Conservation (phyloP, 1,140 invertebrate species). For the Arion vulgaris region DNA sequence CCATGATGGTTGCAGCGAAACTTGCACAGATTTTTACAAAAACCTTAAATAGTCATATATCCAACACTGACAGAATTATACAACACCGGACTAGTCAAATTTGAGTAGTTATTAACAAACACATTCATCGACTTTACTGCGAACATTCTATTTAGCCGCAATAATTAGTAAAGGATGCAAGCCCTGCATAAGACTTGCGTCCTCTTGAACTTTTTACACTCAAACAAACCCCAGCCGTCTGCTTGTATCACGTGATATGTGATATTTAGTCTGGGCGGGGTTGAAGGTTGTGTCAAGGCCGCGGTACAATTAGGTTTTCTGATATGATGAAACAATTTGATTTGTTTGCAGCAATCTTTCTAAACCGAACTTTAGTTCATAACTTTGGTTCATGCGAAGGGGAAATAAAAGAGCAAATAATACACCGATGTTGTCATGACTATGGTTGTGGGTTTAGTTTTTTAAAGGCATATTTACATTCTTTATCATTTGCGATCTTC, state of each 20-base stretch:
- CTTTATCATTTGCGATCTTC: too few species aligned
- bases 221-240: background rate
- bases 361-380: too few species aligned
- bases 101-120: background rate
- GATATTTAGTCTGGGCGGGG: background rate
- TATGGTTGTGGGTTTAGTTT: too few species aligned
- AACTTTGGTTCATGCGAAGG: too few species aligned
- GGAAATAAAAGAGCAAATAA: too few species aligned
- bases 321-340: too few species aligned
- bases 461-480: too few species aligned
- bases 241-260: background rate
- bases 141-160: background rate
- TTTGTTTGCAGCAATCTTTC: too few species aligned
- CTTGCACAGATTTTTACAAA: background rate
- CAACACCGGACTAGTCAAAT: background rate
- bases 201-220: background rate
- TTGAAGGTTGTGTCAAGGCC: background rate
- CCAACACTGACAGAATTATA: background rate
- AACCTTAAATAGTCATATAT: slow-evolving; percentile 4
- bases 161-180: background rate
- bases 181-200: background rate
- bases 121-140: slow-evolving; percentile 17
- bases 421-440: too few species aligned
- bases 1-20: too few species aligned
- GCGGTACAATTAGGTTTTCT: background rate